Conservation (phyloP, 2,113 vertebrate species). For the Choloepus hoffmanni region DNA sequence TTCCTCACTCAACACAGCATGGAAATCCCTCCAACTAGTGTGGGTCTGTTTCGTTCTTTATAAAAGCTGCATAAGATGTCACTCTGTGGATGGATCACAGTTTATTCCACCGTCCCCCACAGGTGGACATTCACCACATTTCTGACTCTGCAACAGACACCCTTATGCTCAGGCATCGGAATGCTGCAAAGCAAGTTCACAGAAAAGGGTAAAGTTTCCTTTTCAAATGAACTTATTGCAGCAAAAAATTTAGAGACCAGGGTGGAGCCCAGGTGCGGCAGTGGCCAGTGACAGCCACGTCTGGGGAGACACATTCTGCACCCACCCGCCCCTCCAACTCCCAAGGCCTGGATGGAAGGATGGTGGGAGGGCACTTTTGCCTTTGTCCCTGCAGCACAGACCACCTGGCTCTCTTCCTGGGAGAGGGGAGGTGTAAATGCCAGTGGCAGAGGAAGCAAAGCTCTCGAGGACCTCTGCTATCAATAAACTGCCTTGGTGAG, state of each 20-base stretch:
- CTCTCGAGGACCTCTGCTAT: fast-evolving
- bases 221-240: neutral
- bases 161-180: neutral
- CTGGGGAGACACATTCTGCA: no score
- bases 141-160: no score
- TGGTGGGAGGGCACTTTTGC: neutral
- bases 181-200: neutral
- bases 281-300: fast-evolving
- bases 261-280: neutral
- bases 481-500: neutral
- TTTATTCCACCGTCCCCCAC: neutral
- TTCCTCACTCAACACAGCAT: neutral
- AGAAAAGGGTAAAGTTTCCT: neutral
- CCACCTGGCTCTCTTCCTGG: neutral
- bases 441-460: neutral
- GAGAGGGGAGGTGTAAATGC: neutral
- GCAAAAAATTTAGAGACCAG: neutral
- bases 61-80: neutral
- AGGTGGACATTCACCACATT: neutral
- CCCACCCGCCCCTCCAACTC: no score
- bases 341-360: neutral
- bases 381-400: neutral
- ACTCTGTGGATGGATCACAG: fast-evolving
- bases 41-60: neutral
- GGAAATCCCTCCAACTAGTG: neutral